A percentile compares a stretch with the other conserved stretches of the same genome.
Conservation (phyloP, 2,113 vertebrate species). For the Myanophis thanlyinensis region DNA sequence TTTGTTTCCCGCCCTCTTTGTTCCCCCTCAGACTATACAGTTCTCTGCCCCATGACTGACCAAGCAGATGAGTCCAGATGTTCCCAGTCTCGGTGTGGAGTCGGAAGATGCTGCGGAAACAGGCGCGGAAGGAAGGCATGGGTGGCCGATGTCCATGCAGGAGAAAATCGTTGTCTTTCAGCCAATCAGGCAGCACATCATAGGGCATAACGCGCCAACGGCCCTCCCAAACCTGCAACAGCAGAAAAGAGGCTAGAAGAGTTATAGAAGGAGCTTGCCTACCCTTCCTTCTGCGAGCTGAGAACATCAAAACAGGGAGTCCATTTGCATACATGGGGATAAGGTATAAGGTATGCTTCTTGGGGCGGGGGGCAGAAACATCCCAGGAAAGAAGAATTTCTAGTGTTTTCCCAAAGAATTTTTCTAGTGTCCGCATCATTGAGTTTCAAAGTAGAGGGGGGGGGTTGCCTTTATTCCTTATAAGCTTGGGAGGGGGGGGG, state of each 20-base stretch:
- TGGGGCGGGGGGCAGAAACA: background rate
- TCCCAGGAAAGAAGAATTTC: background rate
- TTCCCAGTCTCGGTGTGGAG: constrained; percentile 66
- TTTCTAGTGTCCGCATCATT: background rate
- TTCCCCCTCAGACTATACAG: background rate
- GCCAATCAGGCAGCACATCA: constrained; percentile 59
- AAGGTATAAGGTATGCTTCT: background rate
- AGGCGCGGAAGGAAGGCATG: constrained; percentile 62
- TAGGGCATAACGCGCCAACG: constrained; percentile 61
- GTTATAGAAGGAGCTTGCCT: background rate
- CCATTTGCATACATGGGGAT: background rate
- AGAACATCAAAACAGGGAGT: background rate
- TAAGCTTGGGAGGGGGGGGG: background rate
- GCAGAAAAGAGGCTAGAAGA: background rate
- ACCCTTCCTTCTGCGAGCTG: background rate
- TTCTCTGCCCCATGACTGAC: constrained; percentile 6
- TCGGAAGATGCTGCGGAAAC: constrained; percentile 64
- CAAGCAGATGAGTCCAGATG: constrained; percentile 62
- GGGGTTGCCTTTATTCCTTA: background rate
- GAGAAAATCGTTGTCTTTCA: constrained; percentile 64
- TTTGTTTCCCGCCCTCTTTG: background rate
- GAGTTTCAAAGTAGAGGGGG: background rate
- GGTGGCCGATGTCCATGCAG: constrained; percentile 62
- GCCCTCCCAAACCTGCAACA: constrained; percentile 55
- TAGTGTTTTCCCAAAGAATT: background rate